These are phyloP conservation scores for Tenebrosternarchus preto DNA, from an alignment of 2,113 vertebrate species.

Conservation along the genomic window DNA sequence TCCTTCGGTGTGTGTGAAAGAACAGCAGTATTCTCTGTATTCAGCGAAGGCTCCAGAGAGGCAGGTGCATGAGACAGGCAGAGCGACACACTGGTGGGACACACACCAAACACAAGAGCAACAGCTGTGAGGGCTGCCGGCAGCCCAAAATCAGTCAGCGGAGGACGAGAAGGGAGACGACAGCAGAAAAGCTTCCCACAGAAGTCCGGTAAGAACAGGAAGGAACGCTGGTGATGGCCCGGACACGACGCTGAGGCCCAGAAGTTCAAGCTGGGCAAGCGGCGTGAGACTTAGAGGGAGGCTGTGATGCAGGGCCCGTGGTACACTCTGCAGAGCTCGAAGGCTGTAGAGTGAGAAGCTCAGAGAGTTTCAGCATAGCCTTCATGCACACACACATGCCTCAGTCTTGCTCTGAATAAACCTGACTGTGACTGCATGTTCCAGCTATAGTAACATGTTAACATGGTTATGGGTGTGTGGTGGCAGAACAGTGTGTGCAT, in stretches of 20 bases:
- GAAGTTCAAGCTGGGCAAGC: constrained; percentile 78
- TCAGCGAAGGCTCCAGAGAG: background rate
- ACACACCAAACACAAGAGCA: constrained; percentile 4
- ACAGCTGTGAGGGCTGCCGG: background rate
- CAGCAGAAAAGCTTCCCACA: no score
- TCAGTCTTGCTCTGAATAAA: no score
- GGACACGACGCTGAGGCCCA: constrained; percentile 70
- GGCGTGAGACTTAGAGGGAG: constrained; percentile 64
- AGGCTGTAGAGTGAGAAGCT: background rate
- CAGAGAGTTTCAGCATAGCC: background rate
- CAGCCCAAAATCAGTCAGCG: background rate
- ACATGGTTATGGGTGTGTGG: background rate
- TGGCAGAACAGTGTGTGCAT: background rate
- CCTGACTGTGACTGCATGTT: no score
- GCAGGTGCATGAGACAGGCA: background rate
- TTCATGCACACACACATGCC: no score
- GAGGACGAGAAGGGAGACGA: background rate
- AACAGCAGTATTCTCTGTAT: background rate
- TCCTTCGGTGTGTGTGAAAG: constrained; percentile 14
- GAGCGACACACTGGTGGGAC: background rate
- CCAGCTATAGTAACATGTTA: background rate
- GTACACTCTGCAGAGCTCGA: background rate
- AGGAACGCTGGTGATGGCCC: no score
- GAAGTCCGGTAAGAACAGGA: no score
- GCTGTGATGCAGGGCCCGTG: constrained; percentile 48